Evolutionary conservation across 2,797 vertebrate genomes (phyloP).

Genomic region (Cossypha polioptera): DNA sequence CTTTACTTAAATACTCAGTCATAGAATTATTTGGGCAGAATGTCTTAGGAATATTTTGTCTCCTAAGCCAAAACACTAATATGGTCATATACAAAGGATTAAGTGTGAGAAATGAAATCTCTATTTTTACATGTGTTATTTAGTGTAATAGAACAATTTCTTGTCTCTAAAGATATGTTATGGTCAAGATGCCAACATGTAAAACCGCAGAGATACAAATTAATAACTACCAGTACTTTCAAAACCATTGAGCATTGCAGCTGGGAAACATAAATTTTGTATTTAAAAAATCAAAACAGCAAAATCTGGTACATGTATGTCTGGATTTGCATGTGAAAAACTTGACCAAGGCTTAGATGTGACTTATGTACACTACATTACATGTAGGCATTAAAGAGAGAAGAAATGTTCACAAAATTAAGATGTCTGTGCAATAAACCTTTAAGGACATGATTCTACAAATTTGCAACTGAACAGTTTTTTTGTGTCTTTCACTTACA

Average conservation of each 20-base stretch:
- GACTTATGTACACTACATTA: not conserved
- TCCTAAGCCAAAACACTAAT: not conserved
- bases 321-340: not conserved
- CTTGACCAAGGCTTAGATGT: not conserved
- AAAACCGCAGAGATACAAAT: not conserved
- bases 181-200: not conserved
- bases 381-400: not conserved
- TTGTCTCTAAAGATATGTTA: not conserved
- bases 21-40: not conserved
- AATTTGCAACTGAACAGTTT: not conserved
- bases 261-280: not conserved
- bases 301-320: not conserved
- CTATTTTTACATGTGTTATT: not conserved
- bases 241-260: not conserved
- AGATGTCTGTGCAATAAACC: not conserved
- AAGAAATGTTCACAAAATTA: not conserved
- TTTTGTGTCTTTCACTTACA: not conserved
- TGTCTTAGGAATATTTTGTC: not conserved
- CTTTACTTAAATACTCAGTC: not conserved
- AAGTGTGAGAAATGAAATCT: not conserved
- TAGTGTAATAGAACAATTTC: not conserved
- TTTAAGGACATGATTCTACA: not conserved
- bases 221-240: not conserved
- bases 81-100: not conserved
- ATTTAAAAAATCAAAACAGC: not conserved